Base-by-base conservation (phyloP, 2,113 vertebrate genomes). In the Zosterops lateralis region DNA sequence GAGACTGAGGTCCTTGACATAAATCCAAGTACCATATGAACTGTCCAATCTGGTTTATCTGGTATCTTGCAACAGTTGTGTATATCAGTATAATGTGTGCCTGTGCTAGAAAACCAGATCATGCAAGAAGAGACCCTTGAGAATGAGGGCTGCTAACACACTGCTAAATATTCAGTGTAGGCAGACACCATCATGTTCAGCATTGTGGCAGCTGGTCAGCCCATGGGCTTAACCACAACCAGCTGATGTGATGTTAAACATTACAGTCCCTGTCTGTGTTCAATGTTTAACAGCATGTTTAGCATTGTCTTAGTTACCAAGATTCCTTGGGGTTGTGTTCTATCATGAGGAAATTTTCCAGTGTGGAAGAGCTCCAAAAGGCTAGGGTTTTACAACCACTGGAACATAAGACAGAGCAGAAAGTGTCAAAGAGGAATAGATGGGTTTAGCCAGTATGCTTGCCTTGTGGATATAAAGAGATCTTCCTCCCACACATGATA, bases 251-350 rank as follows among this genome's bases (percentile, higher is more conserved):
- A 92, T 91, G 92, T 95, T 95, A 95, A 95, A 80, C 75, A 96
- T 84, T 91, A 91, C 62, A 92, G 89, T 26, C 81, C 62, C 81
- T 85, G 87, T 32, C 93, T 93, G 94, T 60, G 25, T 73, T 92
- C 84, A 95, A 1, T 92, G 94, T 95, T 96, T 95, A 95, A 92
- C 84, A 93, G 81, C 89, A 20, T 95, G 93, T 96, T 95, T 96
- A 95, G 87, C 81, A 96, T 87, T 92, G 93, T 96, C 89, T 92
- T 96, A 93, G 92, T 87, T 96, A 96, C 93, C 91, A 92, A 51
- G 94, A 92, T 85, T 96, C 87, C 82, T 95, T 0, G 0, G 93
- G 89, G 91, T 82, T 95, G 79, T 94, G 84, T 94, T 95, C 93
- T 93, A 94, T 92, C 94, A 70, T 73, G 92, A 95, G 76, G 77